Base-by-base conservation (phyloP, 2,113 vertebrate species). In the Butorides virescens region DNA sequence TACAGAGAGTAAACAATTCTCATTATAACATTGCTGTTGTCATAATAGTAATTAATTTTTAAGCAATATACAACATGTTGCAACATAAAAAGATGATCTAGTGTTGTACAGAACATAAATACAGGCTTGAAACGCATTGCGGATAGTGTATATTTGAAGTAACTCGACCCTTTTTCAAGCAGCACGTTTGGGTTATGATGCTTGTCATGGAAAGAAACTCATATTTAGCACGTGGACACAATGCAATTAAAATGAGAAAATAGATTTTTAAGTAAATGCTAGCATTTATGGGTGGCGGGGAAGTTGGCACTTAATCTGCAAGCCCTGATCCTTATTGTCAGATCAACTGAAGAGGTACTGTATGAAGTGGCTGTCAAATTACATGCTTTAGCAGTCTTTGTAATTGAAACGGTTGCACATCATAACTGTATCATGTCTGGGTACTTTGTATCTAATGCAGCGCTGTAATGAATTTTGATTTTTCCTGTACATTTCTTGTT, bases 341-440 rank as follows among this genome's bases (percentile, higher is more conserved):
- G 83, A 93, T 96, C 75, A 90, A 72, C 58, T 79, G 68, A 84
- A 81, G 65, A 95, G 83, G 83, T 75, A 23, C 49, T 91, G 23
- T 42, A 12, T 79, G 72, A 84, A 89, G 49, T 56, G 36, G 29
- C 84, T 97, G 94, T 96, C 39, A 90, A 88, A 97, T 95, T 96
- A 92, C 61, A 95, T 88, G 81, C 85, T 82, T 96, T 95, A 95
- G 58, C 67, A 90, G 27, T 81, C 62, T 87, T 92, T 96, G 55
- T 95, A 96, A 95, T 89, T 97, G 94, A 96, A 96, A 95, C 92
- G 36, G 39, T 92, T 91, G 22, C 86, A 86, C 39, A 34, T 95
- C 86, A 94, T 88, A 88, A 86, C 56, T 84, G 59, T 93, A 84
- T 96, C 89, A 90, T 91, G 85, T 75, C 96, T 96, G 87, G 81